Base-by-base conservation (phyloP, 2,888 invertebrate species). In the Heteromurus nitidus region DNA sequence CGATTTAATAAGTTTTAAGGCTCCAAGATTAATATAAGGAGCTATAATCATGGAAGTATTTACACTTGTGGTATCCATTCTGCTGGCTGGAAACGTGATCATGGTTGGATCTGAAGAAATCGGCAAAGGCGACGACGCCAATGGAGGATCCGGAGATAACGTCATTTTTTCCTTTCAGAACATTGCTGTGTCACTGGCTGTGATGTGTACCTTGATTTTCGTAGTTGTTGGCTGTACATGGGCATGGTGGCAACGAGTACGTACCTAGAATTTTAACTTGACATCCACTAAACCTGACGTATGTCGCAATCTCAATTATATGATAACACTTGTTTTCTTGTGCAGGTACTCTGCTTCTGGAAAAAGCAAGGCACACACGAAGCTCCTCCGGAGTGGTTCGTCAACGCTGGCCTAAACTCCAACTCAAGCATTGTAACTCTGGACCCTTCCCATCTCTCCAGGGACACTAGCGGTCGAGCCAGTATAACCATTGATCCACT, bases 191-290 rank as follows among this genome's bases (percentile, higher is more conserved):
- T 74, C 80, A 11, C 5, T 80, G 36, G 42, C 50, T 2, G 74
- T 74, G 3, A 47, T 60, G 0, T 80, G 80, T 28, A 67, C 47
- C 0, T 20, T 80, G 13, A 30, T 80, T 18, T 58, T 77, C 16
- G 73, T 82, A 18, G 79, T 60, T 18, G 44, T 55, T n/a, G 74
- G 68, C 2, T 83, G 80, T 58, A 77, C 77, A 0, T 73, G 76
- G 74, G 53, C 73, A 9, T 83, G 76, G 77, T 83, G 83, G 83
- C 67, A 58, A 55, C 18, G 81, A 55, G 81, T 83, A 55, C 7
- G 18, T 9, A 36, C n/a, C n/a, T n/a, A 36, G 36, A 36, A n/a
- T n/a, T n/a, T n/a, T n/a, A n/a, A n/a, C n/a, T n/a, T n/a, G n/a
- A n/a, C n/a, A n/a, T n/a, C n/a, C n/a, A n/a, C n/a, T n/a, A n/a